Evolutionary conservation across 2,113 vertebrate species (phyloP).

Genomic region (Notothenia coriiceps): DNA sequence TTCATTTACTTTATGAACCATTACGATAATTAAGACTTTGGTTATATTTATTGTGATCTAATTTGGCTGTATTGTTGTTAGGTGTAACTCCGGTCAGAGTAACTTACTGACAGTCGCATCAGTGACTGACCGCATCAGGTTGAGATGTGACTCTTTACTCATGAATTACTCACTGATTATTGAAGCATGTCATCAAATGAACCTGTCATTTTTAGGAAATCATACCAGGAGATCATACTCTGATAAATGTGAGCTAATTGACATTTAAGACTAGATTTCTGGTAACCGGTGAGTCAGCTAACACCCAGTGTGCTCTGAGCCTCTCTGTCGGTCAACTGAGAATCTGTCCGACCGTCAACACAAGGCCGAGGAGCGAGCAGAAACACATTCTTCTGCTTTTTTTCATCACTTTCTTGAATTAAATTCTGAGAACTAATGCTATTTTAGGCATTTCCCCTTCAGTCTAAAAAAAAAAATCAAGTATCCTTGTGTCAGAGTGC

Average conservation of each 20-base stretch:
- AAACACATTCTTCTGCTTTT: conserved; percentile 15
- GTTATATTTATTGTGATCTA: not conserved
- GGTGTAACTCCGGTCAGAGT: conserved; percentile 17
- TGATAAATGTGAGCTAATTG: conserved; percentile 48
- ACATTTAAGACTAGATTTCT: conserved; percentile 57
- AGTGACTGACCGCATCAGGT: conserved; percentile 25
- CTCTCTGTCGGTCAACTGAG: conserved; percentile 5
- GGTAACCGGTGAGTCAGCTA: conserved; percentile 57
- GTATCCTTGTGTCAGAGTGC: not conserved
- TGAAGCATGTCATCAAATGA: not conserved
- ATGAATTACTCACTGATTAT: conserved; percentile 27
- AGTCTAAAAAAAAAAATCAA: not conserved
- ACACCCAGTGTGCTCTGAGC: not conserved
- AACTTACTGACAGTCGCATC: not conserved
- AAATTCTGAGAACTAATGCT: conserved; percentile 1
- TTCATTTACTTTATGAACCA: too few relatives aligned
- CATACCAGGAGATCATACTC: not conserved
- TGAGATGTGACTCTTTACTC: conserved; percentile 16
- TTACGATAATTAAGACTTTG: too few relatives aligned
- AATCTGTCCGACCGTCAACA: conserved; percentile 42
- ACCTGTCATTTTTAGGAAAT: not conserved
- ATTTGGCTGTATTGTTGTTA: not conserved
- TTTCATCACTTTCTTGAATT: conserved; percentile 5
- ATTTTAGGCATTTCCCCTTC: conserved; percentile 19
- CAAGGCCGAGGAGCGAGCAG: not conserved